A percentile compares a stretch with the other conserved stretches of the same genome.
Evolutionary conservation across 2,888 invertebrate species (phyloP).

Genomic region (Acanthoscelides obtectus): DNA sequence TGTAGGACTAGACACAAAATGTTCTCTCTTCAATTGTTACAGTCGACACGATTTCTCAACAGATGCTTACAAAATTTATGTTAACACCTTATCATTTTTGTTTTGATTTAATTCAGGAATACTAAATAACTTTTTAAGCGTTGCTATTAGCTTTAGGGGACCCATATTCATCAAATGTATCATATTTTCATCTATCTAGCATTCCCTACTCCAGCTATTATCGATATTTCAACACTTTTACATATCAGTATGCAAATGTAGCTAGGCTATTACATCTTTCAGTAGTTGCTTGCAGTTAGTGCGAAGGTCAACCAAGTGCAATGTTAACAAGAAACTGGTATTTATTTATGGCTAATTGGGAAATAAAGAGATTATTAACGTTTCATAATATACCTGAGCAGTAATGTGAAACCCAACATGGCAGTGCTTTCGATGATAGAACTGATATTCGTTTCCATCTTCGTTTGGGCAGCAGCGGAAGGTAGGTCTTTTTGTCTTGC

Average conservation of each 20-base stretch:
- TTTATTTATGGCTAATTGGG: slow-evolving; percentile 1
- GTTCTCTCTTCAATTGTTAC: too few species aligned
- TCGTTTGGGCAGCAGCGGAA: not conserved
- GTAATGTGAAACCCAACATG: not conserved
- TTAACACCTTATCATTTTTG: too few species aligned
- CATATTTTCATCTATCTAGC: not conserved
- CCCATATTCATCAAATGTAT: too few species aligned
- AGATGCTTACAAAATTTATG: too few species aligned
- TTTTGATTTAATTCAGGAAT: too few species aligned
- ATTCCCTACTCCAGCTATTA: not conserved
- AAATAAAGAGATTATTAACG: not conserved
- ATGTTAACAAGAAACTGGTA: slow-evolving; percentile 3
- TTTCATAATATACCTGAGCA: not conserved
- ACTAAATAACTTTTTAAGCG: too few species aligned
- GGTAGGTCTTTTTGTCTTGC: too few species aligned
- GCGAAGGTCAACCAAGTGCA: slow-evolving; percentile 4
- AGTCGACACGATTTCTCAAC: too few species aligned
- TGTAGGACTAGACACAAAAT: too few species aligned
- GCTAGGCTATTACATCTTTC: not conserved
- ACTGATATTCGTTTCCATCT: not conserved
- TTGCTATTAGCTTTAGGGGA: too few species aligned
- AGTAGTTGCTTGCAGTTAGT: slow-evolving; percentile 1
- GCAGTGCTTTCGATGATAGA: not conserved
- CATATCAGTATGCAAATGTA: not conserved
- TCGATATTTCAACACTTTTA: not conserved